These are phyloP conservation scores for Bilobella aurantiaca DNA, from an alignment of 1,140 invertebrate species.

Conservation along the genomic window DNA sequence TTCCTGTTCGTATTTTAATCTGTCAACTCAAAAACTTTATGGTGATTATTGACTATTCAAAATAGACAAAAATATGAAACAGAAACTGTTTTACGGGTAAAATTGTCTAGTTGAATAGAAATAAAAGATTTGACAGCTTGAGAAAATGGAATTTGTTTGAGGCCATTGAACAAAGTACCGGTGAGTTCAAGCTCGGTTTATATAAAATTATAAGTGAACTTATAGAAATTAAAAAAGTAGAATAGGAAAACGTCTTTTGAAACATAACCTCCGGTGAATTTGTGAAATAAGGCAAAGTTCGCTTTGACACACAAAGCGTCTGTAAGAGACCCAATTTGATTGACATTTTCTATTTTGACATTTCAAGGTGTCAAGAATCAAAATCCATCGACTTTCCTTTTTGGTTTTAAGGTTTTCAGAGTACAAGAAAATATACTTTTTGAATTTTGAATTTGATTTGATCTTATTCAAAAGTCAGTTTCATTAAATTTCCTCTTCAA, in stretches of 20 bases:
- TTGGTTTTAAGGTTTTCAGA: background rate
- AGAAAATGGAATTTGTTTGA: background rate
- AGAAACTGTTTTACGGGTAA: background rate
- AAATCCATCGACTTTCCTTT: background rate
- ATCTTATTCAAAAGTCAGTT: background rate
- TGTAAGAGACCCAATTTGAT: background rate
- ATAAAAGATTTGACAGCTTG: background rate
- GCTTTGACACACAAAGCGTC: background rate
- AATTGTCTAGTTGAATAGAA: conserved; percentile 3
- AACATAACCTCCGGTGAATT: background rate
- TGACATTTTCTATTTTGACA: too few species aligned
- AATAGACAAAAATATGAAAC: background rate
- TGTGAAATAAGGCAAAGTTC: background rate
- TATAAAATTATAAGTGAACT: background rate
- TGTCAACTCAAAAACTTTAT: background rate
- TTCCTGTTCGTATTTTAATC: background rate
- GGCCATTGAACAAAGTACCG: background rate
- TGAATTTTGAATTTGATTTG: too few species aligned
- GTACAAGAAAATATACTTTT: too few species aligned
- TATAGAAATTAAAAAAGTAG: background rate
- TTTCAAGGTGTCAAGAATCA: too few species aligned
- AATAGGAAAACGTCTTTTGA: background rate
- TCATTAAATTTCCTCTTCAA: too few species aligned
- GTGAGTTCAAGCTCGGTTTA: background rate
- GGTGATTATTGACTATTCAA: background rate